A percentile compares a stretch with the other conserved stretches of the same genome.
Evolutionary conservation across 2,797 vertebrate genomes (phyloP).

Genomic region (Merluccius polli): DNA sequence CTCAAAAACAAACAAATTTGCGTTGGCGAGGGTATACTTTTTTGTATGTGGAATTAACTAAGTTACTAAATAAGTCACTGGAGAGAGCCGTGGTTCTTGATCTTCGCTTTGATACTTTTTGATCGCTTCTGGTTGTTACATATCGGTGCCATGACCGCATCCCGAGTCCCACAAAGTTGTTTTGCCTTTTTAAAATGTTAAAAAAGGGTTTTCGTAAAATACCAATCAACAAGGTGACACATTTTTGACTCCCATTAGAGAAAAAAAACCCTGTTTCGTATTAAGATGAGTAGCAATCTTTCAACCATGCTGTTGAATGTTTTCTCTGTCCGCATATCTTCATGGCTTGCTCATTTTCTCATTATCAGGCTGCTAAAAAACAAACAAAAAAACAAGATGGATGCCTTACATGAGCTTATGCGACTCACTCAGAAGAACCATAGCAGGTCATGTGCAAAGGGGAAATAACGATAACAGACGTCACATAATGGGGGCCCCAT

Average conservation of each 20-base stretch:
- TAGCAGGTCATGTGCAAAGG: constrained; percentile 20
- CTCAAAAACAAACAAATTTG: constrained; percentile 43
- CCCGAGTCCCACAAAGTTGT: constrained; percentile 42
- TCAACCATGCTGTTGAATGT: constrained; percentile 46
- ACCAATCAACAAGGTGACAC: constrained; percentile 49
- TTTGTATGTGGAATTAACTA: constrained; percentile 13
- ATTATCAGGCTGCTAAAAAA: constrained; percentile 58
- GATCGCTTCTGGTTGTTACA: constrained; percentile 15
- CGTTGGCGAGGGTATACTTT: constrained; percentile 36
- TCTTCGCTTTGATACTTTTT: constrained; percentile 33
- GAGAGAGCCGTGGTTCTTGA: constrained; percentile 20
- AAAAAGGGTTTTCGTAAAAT: constrained; percentile 45
- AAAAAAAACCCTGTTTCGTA: constrained; percentile 36
- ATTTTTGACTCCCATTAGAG: constrained; percentile 44
- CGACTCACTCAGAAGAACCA: constrained; percentile 33
- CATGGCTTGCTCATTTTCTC: constrained; percentile 63
- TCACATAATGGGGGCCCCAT: background rate
- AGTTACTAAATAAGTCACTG: too few relatives aligned
- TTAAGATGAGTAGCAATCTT: constrained; percentile 26
- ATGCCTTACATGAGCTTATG: constrained; percentile 40
- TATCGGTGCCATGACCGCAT: constrained; percentile 42
- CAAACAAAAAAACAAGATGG: constrained; percentile 25
- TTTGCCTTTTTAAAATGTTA: constrained; percentile 6
- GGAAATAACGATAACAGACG: background rate
- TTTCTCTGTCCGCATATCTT: constrained; percentile 57